Base-by-base conservation (phyloP, 2,888 invertebrate genomes). In the Cosmia pyralina region DNA sequence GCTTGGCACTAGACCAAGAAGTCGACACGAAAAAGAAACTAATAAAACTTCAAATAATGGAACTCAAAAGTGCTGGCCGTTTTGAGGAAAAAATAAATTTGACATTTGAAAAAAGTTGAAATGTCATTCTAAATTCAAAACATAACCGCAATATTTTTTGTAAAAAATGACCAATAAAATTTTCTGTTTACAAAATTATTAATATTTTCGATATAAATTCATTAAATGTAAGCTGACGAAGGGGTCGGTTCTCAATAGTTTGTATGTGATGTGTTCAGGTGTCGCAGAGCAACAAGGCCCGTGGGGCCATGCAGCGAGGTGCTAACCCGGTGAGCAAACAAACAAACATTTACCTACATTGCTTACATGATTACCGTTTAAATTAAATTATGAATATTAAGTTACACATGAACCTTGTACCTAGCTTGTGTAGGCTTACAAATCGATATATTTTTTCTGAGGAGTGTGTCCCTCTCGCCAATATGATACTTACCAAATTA, bases 241-340 rank as follows among this genome's bases (percentile, higher is more conserved):
- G 57, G 41, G 19, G 34, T 44, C 38, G 55, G 38, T 53, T 75
- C 55, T 68, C 70, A 75, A 80, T 67, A 81, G 59, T 58, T 69
- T 65, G 48, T 62, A 65, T 83, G 77, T 79, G 74, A 85, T 85
- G 83, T 87, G 78, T 70, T 63, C 80, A 86, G 92, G 91, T 87
- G 64, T 77, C 89, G 59, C 88, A 89, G 78, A 87, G 69, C 83
- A 88, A 74, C 81, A 92, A 89, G 83, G 84, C 88, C 85, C 90
- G 89, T n/a, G 89, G 87, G 88, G 88, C 81, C 84, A 93, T 92
- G 93, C 92, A 91, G 78, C 87, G 89, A 52, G 73, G 72, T n/a
- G 81, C 84, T 15, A 89, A 88, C 75, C 82, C 90, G 67, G 93
- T 92, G 66, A 91, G 91, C 66, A 10, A 44, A 57, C 19, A 28